A percentile compares a stretch with the other conserved stretches of the same genome.
Conservation (phyloP, 2,797 vertebrate genomes). For the Eidolon dupreanum region DNA sequence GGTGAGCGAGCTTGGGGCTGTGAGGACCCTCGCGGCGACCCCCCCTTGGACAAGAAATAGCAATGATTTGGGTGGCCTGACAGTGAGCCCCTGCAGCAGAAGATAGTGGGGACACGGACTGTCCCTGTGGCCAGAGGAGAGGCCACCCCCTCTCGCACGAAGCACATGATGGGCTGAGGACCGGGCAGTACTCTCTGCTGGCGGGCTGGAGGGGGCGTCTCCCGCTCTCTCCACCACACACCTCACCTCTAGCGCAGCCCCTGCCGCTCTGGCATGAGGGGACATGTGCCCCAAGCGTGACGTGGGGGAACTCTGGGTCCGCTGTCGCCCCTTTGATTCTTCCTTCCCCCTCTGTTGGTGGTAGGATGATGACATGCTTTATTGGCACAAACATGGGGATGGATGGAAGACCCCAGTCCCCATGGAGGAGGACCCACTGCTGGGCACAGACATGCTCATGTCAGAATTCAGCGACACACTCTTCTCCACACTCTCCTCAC, state of each 20-base stretch:
- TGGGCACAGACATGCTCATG: slow-evolving; percentile 98
- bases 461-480: slow-evolving; percentile 97
- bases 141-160: too few species aligned
- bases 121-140: neutral
- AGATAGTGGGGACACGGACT: neutral
- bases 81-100: neutral
- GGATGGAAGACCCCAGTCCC: slow-evolving; percentile 91
- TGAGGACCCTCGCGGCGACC: neutral
- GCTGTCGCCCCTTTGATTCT: neutral
- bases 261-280: neutral
- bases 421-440: slow-evolving; percentile 96
- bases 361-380: slow-evolving; percentile 94
- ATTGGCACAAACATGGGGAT: slow-evolving; percentile 86
- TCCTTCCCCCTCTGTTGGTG: neutral
- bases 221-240: rapidly evolving
- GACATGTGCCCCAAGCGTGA: rapidly evolving
- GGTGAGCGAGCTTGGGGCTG: slow-evolving; percentile 84
- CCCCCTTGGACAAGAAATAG: neutral
- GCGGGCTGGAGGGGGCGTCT: neutral
- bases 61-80: too few species aligned
- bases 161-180: neutral
- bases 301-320: neutral
- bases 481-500: slow-evolving; percentile 96
- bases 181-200: too few species aligned
- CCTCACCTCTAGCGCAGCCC: neutral